phyloP scores from a whole-genome alignment of 2,113 vertebrate genomes.

The Leucoraja erinaceus region DNA sequence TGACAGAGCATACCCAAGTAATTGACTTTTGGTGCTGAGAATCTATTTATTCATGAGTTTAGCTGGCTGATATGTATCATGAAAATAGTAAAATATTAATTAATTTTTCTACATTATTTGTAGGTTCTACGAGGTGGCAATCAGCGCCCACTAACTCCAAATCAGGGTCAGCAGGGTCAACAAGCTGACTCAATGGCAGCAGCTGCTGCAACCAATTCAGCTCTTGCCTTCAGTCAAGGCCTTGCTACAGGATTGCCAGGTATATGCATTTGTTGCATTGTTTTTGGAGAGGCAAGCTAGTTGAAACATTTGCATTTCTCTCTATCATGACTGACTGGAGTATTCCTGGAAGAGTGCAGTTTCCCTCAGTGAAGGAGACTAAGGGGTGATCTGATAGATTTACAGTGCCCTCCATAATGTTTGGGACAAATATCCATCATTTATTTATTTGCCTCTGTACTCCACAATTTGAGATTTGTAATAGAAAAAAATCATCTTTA shows the following conservation, averaged over 20 bases:
- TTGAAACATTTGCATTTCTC: neutral
- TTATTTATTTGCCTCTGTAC: too few relatives aligned
- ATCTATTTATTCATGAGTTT: neutral
- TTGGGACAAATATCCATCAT: too few relatives aligned
- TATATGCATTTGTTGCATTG: slow-evolving; percentile 50
- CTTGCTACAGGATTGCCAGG: slow-evolving; percentile 86
- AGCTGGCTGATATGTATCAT: neutral
- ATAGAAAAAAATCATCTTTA: too few relatives aligned
- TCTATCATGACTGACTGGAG: neutral
- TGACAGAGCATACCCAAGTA: neutral
- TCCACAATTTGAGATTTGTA: too few relatives aligned
- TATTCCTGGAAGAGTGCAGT: neutral
- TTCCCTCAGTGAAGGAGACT: neutral
- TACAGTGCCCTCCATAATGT: too few relatives aligned
- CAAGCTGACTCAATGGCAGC: slow-evolving; percentile 82
- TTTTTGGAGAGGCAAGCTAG: neutral
- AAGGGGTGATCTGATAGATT: too few relatives aligned
- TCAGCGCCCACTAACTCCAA: slow-evolving; percentile 90
- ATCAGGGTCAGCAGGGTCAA: slow-evolving; percentile 85
- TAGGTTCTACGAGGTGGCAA: slow-evolving; percentile 88
- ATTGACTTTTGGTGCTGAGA: neutral
- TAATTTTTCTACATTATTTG: slow-evolving; percentile 38
- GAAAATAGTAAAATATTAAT: neutral
- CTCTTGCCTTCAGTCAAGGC: slow-evolving; percentile 82
- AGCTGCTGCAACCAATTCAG: slow-evolving; percentile 77